Percentiles rank a stretch among this genome's conserved stretches.
Evolutionary conservation across 2,113 vertebrate genomes (phyloP).

Genomic region (Oncorhynchus nerka): DNA sequence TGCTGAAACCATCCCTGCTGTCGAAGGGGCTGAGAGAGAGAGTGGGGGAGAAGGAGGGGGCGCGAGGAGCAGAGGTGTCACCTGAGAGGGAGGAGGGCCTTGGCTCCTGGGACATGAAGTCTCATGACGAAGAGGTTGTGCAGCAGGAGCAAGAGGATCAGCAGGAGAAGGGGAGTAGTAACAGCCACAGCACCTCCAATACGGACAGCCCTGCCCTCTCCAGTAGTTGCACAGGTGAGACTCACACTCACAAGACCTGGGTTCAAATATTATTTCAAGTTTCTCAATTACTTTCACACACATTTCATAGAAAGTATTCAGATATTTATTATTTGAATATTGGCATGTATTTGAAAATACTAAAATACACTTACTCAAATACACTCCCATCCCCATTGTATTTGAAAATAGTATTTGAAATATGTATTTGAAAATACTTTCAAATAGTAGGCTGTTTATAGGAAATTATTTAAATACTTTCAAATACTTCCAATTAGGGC

Average conservation of each 20-base stretch:
- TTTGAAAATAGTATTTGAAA: too few species aligned
- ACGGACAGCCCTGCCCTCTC: conserved; percentile 2
- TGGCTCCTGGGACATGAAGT: conserved; percentile 4
- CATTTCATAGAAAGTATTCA: too few species aligned
- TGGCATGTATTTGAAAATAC: too few species aligned
- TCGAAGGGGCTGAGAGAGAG: not conserved
- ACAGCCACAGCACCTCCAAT: not conserved
- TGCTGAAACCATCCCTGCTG: not conserved
- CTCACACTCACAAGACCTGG: not conserved
- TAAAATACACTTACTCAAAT: too few species aligned
- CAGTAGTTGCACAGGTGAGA: conserved; percentile 10
- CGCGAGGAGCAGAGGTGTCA: not conserved
- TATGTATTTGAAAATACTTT: too few species aligned
- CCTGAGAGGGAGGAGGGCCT: not conserved
- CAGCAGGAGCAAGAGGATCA: not conserved
- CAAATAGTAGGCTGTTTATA: too few species aligned
- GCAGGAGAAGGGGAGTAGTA: not conserved
- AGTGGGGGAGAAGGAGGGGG: not conserved
- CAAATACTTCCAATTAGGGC: too few species aligned
- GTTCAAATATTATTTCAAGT: too few species aligned
- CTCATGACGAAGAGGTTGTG: not conserved
- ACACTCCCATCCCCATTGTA: too few species aligned
- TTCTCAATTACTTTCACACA: too few species aligned
- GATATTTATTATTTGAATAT: too few species aligned
- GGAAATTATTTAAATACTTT: too few species aligned